Percentiles rank a stretch among this genome's conserved stretches.
Conservation (phyloP, 2,888 invertebrate genomes). For the Eugnorisma glareosa region DNA sequence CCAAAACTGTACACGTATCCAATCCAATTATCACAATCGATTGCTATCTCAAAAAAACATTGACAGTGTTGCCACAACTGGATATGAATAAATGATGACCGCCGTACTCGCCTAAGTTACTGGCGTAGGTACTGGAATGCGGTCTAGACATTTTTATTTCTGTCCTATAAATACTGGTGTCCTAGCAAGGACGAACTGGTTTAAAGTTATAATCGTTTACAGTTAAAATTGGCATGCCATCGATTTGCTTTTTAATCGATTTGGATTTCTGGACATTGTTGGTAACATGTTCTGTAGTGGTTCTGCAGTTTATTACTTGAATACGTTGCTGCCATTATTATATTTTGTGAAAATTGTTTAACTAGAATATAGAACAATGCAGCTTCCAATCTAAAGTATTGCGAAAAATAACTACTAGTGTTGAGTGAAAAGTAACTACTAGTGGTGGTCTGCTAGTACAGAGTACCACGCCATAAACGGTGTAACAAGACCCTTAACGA, state of each 20-base stretch:
- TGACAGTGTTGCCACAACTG: slow-evolving; percentile 41
- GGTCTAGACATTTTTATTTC: slow-evolving; percentile 54
- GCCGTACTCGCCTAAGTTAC: slow-evolving; percentile 23
- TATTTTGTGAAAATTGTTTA: too few species aligned
- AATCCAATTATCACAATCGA: slow-evolving; percentile 45
- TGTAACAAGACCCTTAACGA: too few species aligned
- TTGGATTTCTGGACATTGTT: slow-evolving; percentile 28
- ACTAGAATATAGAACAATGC: not conserved
- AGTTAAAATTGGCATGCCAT: slow-evolving; percentile 57
- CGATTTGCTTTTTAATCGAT: slow-evolving; percentile 54
- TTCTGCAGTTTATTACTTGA: slow-evolving; percentile 14
- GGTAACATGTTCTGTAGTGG: slow-evolving; percentile 11
- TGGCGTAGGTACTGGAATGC: slow-evolving; percentile 48
- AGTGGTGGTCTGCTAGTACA: not conserved
- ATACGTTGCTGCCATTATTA: not conserved
- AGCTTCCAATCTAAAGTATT: not conserved
- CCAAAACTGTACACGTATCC: slow-evolving; percentile 20
- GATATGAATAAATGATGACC: slow-evolving; percentile 55
- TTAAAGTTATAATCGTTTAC: slow-evolving; percentile 60
- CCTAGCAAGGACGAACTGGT: slow-evolving; percentile 66
- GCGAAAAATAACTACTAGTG: not conserved
- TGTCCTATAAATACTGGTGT: slow-evolving; percentile 57
- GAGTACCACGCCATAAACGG: too few species aligned
- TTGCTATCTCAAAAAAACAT: slow-evolving; percentile 38
- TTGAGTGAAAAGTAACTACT: too few species aligned